Conservation (phyloP, 2,888 invertebrate genomes). For the Trichacis sp. region DNA sequence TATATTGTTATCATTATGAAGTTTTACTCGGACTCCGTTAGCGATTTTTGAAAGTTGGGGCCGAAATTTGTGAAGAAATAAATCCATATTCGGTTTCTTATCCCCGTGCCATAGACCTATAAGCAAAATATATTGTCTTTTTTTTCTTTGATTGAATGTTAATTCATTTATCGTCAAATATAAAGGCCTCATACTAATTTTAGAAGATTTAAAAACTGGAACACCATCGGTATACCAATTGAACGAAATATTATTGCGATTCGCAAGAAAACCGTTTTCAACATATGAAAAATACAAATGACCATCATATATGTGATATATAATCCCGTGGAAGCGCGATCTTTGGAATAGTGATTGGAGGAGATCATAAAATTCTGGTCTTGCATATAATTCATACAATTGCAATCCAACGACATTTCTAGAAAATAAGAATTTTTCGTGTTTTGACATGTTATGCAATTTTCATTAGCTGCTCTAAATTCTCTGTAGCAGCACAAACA, state of each 20-base stretch:
- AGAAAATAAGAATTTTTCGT: conserved; percentile 11
- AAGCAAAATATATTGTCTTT: conserved; percentile 12
- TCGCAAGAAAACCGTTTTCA: conserved; percentile 12
- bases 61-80: conserved; percentile 8
- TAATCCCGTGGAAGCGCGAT: conserved; percentile 3
- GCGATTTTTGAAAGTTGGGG: conserved; percentile 11
- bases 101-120: conserved; percentile 12
- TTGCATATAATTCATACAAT: conserved; percentile 19
- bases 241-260: conserved; percentile 20
- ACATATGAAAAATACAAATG: no score
- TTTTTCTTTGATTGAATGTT: conserved; percentile 7
- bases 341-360: conserved; percentile 20
- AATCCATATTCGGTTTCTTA: conserved; percentile 14
- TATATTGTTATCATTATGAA: no score
- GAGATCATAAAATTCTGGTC: conserved; percentile 8
- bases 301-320: conserved; percentile 25
- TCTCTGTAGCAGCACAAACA: conserved; percentile 10
- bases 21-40: no score
- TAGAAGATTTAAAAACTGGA: no score
- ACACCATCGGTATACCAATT: no score
- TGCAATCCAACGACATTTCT: conserved; percentile 16
- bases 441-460: no score
- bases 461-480: conserved; percentile 6
- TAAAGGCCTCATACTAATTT: conserved; percentile 3
- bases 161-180: conserved; percentile 17